Conservation (phyloP, 1,140 invertebrate genomes). For the Temnothorax curvispinosus region DNA sequence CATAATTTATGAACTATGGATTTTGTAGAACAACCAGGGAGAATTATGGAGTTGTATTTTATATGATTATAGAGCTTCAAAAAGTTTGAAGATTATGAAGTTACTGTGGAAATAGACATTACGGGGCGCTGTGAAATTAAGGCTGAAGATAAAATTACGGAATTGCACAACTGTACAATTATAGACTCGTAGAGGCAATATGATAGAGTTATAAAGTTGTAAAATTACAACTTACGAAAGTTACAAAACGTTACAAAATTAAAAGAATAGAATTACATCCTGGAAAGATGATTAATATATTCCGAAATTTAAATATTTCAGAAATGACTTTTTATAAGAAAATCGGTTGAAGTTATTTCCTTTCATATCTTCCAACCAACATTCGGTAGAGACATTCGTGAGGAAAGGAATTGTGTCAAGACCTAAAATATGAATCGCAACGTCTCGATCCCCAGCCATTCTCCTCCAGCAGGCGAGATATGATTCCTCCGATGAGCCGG, state of each 20-base stretch:
- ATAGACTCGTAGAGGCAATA: neutral
- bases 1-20: conserved; percentile 11
- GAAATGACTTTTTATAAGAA: neutral
- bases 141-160: neutral
- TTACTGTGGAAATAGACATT: neutral
- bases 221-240: neutral
- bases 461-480: neutral
- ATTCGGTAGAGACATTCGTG: neutral
- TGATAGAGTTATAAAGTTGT: neutral
- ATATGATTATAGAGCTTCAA: neutral
- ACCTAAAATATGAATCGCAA: conserved; percentile 6
- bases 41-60: neutral
- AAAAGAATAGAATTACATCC: neutral
- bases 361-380: neutral
- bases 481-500: neutral
- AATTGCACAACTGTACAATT: neutral
- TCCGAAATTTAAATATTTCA: neutral
- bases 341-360: neutral
- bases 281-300: neutral
- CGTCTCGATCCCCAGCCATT: neutral
- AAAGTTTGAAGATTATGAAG: neutral
- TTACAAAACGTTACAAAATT: neutral
- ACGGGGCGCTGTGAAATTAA: neutral
- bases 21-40: neutral
- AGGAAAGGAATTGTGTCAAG: neutral